A percentile compares a stretch with the other conserved stretches of the same genome.
phyloP scores from a whole-genome alignment of 1,140 invertebrate species.

The Dreissena polymorpha region DNA sequence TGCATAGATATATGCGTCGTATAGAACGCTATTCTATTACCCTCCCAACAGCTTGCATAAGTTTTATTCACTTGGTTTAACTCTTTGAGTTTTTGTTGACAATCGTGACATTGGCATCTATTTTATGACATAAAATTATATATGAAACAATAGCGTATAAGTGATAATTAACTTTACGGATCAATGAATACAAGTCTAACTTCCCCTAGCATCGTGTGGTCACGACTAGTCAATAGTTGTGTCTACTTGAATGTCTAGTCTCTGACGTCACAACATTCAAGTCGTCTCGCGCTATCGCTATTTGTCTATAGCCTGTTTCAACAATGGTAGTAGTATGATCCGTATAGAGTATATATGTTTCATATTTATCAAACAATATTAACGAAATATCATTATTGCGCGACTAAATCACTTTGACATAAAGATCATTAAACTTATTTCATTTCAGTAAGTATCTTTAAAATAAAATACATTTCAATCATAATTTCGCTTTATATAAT shows the following conservation, averaged over 20 bases:
- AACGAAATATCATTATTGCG: too few relatives aligned
- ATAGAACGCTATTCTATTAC: constrained; percentile 23
- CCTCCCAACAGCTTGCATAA: background rate
- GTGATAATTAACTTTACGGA: background rate
- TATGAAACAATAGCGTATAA: background rate
- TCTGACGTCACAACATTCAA: constrained; percentile 44
- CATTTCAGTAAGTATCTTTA: too few relatives aligned
- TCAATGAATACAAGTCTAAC: too few relatives aligned
- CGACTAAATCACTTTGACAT: too few relatives aligned
- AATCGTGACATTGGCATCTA: background rate
- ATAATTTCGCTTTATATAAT: too few relatives aligned
- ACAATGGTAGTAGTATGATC: background rate
- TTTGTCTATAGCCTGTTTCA: constrained; percentile 55
- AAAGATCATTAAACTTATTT: too few relatives aligned
- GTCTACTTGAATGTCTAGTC: constrained; percentile 52
- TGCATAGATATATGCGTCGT: constrained; percentile 6
- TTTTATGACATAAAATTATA: background rate
- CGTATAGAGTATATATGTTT: too few relatives aligned
- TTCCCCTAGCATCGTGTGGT: background rate
- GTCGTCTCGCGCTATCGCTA: constrained; percentile 38
- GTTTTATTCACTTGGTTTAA: background rate
- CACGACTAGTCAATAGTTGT: constrained; percentile 22
- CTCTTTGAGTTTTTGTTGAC: background rate
- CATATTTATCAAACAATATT: too few relatives aligned
- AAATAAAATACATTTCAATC: too few relatives aligned